Base-by-base conservation (phyloP, 2,797 vertebrate genomes). In the Nyctalus aviator region DNA sequence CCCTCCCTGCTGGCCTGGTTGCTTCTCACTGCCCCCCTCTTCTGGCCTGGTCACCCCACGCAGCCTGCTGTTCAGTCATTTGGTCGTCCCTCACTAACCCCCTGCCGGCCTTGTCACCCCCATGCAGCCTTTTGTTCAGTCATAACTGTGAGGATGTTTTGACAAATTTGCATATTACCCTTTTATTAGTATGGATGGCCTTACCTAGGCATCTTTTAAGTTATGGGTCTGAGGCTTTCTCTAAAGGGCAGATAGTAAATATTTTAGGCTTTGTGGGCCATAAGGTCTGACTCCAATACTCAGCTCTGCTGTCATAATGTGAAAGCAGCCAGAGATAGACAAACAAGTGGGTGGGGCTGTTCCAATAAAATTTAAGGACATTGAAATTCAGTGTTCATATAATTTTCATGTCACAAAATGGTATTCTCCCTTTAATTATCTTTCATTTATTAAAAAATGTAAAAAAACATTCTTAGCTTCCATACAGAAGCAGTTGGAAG, bases 341-440 rank as follows among this genome's bases (percentile, higher is more conserved):
- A 15, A 9, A 48, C 53, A n/a, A 17, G 12, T 62, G 35, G 57
- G 23, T 13, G 12, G 20, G 20, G 18, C 53, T 57, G 1, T 25
- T 23, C 55, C 62, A 53, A 0, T 62, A 64, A 50, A 84, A 35
- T 72, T 48, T 14, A 92, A 77, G 76, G 62, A 73, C 76, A 12
- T 64, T 53, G 37, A 75, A 27, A 30, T 73, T 84, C 48, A n/a
- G 37, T 62, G 83, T 73, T 84, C 35, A 41, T 37, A 1, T 37
- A n/a, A 59, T 84, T 82, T 55, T 82, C 59, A 57, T 41, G 37
- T 79, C 88, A 79, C 75, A 69, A 84, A 92, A 73, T 88, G 72
- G 35, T 84, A 35, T 77, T 88, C 71, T 88, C 83, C 83, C 11
- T 95, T 91, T 69, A 55, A 64, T 91, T 55, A 41, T 50, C 86